Percentiles rank a stretch among this genome's conserved stretches.
These are phyloP conservation scores for Metopolophium dirhodum DNA, from an alignment of 1,140 invertebrate genomes.

Conservation along the genomic window DNA sequence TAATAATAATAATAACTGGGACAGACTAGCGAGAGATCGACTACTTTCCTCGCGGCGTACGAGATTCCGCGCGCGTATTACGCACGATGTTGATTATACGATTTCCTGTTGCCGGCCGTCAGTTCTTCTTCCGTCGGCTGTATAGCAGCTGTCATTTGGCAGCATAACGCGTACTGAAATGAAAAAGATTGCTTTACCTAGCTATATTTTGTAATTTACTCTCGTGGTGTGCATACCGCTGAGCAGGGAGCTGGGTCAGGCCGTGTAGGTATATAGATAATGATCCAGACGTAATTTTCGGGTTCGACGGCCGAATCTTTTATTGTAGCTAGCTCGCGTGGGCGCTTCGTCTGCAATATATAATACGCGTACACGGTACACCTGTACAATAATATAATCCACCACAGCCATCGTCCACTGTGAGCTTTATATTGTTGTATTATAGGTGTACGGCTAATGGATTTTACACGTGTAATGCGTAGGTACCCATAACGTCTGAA, in stretches of 20 bases:
- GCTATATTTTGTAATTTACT: neutral
- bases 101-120: neutral
- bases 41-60: neutral
- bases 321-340: neutral
- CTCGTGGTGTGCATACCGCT: neutral
- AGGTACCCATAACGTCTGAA: neutral
- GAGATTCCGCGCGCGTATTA: neutral
- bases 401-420: neutral
- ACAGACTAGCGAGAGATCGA: conserved; percentile 15
- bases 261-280: neutral
- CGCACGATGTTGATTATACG: neutral
- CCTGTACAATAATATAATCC: neutral
- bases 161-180: neutral
- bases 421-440: neutral
- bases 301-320: conserved; percentile 44
- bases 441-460: conserved; percentile 30
- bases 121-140: neutral
- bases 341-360: neutral
- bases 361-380: neutral
- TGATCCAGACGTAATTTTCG: conserved; percentile 42
- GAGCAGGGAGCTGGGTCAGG: neutral
- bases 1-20: conserved; percentile 42
- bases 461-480: conserved; percentile 10
- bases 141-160: neutral
- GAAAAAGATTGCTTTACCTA: neutral